These are phyloP conservation scores for Neuroterus valhalla DNA, from an alignment of 1,140 invertebrate genomes.

Conservation along the genomic window DNA sequence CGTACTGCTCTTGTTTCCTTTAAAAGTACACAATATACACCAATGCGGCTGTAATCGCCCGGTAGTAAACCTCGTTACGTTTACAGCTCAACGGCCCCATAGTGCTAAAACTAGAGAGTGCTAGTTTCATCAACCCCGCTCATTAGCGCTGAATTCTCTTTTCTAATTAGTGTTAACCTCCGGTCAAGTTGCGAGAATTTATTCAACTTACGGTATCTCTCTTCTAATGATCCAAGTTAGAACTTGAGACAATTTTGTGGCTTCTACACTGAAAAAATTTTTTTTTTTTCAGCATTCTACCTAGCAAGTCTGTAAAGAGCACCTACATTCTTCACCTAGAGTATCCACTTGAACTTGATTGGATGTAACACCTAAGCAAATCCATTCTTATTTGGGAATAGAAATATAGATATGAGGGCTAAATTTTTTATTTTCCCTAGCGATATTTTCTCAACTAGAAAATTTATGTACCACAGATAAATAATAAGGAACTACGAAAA, in stretches of 20 bases:
- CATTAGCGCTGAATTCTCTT: conserved; percentile 1
- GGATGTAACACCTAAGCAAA: too few relatives aligned
- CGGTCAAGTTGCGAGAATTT: conserved; percentile 4
- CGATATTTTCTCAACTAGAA: too few relatives aligned
- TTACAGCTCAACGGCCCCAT: neutral
- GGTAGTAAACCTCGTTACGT: conserved; percentile 54
- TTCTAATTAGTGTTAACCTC: conserved; percentile 16
- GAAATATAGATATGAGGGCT: too few relatives aligned
- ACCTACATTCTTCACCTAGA: too few relatives aligned
- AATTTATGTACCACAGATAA: too few relatives aligned
- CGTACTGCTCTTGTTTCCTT: neutral
- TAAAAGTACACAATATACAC: conserved; percentile 4
- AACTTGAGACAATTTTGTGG: neutral
- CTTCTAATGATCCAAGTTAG: neutral
- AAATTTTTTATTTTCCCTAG: too few relatives aligned
- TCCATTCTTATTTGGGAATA: too few relatives aligned
- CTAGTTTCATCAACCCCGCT: conserved; percentile 14
- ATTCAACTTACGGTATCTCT: conserved; percentile 13
- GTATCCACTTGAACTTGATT: too few relatives aligned
- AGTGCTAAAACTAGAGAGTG: neutral
- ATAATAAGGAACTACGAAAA: too few relatives aligned
- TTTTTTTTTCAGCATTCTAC: too few relatives aligned
- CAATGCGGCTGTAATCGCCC: conserved; percentile 38
- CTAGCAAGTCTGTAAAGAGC: too few relatives aligned
- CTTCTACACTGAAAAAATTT: too few relatives aligned